These are phyloP conservation scores for Agriopis aurantiaria DNA, from an alignment of 2,888 invertebrate species.

Conservation along the genomic window DNA sequence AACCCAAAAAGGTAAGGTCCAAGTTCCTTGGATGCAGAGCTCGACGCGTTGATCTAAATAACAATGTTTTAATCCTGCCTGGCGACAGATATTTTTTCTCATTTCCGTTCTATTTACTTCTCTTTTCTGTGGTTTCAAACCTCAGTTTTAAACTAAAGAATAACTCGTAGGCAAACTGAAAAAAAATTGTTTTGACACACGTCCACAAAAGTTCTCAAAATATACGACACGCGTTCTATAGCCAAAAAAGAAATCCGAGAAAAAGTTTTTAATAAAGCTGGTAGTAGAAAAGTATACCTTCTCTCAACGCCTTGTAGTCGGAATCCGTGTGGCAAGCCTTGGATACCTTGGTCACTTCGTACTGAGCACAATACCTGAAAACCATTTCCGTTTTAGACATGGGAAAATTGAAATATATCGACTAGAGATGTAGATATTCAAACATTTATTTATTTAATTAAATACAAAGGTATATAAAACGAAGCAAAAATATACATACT, in stretches of 20 bases:
- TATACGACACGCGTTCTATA: conserved; percentile 12
- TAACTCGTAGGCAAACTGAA: not conserved
- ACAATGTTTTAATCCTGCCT: no score
- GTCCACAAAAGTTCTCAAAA: conserved; percentile 19
- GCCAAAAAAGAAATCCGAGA: not conserved
- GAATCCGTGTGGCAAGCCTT: conserved; percentile 93
- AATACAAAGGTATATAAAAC: no score
- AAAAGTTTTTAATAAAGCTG: conserved; percentile 3
- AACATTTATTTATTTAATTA: no score
- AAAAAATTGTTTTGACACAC: conserved; percentile 13
- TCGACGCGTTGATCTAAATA: no score
- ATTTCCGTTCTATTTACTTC: no score
- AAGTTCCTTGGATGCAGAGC: no score
- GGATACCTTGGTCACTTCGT: conserved; percentile 93
- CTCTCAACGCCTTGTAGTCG: conserved; percentile 90
- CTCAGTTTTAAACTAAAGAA: no score
- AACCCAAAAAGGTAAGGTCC: no score
- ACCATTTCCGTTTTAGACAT: conserved; percentile 49
- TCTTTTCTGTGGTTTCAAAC: not conserved
- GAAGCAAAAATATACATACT: no score
- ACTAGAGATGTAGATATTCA: conserved; percentile 17
- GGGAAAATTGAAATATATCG: conserved; percentile 53
- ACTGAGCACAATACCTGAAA: conserved; percentile 95
- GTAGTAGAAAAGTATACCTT: conserved; percentile 86
- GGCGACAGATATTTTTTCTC: no score